Evolutionary conservation across 2,888 invertebrate species (phyloP).

Genomic region (Sipha maydis): DNA sequence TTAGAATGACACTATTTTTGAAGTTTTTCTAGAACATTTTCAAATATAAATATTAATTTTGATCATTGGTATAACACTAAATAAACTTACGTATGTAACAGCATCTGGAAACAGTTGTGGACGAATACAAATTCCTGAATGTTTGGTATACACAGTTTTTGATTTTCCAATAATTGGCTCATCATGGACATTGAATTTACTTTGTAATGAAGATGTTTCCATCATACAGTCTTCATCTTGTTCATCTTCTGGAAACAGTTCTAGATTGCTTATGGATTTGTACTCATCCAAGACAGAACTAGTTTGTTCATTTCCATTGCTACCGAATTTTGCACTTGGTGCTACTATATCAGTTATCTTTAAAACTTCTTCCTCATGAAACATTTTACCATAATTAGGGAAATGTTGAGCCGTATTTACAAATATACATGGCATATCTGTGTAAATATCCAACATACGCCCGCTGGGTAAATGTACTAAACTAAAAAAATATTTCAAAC

Average conservation of each 20-base stretch:
- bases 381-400: constrained; percentile 32
- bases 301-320: neutral
- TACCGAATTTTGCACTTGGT: constrained; percentile 17
- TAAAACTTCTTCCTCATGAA: neutral
- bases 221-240: neutral
- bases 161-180: constrained; percentile 77
- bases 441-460: constrained; percentile 80
- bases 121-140: constrained; percentile 87
- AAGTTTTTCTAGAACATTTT: constrained; percentile 22
- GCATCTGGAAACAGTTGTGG: constrained; percentile 94
- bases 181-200: neutral
- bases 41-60: neutral
- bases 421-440: constrained; percentile 90
- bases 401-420: constrained; percentile 83
- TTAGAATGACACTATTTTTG: neutral
- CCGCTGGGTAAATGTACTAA: constrained; percentile 77
- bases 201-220: neutral
- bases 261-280: neutral
- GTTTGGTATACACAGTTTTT: constrained; percentile 77
- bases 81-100: constrained; percentile 81
- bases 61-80: constrained; percentile 76
- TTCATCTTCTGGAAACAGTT: constrained; percentile 3
- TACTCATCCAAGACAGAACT: neutral
- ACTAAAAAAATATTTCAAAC: constrained; percentile 67
- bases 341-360: constrained; percentile 21